Base-by-base conservation (phyloP, 2,113 vertebrate genomes). In the Phaetusa simplex region DNA sequence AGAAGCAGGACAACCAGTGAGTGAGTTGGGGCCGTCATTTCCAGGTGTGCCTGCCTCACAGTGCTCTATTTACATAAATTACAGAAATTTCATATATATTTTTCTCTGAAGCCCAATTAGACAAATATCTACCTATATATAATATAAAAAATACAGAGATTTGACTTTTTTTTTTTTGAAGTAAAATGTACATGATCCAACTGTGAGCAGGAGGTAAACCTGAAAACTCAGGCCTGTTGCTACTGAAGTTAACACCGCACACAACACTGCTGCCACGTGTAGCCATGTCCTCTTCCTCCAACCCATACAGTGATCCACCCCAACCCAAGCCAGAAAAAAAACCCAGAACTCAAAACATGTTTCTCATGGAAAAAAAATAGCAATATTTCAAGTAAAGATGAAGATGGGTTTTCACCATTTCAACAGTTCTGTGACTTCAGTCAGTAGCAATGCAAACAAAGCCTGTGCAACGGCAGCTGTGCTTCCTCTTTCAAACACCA, bases 111-210 rank as follows among this genome's bases (percentile, higher is more conserved):
- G 94, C 94, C 97, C 97, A 95, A 96, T 97, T 81, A 95, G 92
- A 95, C 83, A 96, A 97, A 96, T 93, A 93, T 69, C 92, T 97
- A 97, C 73, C 71, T 97, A 67, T 96, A 79, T 97, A 98, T 34
- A 91, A 96, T 98, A 97, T 97, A 98, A 97, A 98, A 98, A 98
- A 98, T 97, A 98, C 94, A 98, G 97, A 95, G 80, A 97, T 98
- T 94, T 97, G 93, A 77, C 88, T n/a, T 42, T 90, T 97, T 90
- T 66, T 40, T 90, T 96, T 96, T 95, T 78, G 92, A 96, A 98
- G 97, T 95, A 95, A 98, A 98, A 98, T 98, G 98, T 97, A 98
- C 97, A 98, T 80, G 65, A 91, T 93, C 58, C 45, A 83, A 55
- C 97, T 95, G 97, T 70, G 97, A 97, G 97, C 90, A 96, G 97